Conservation (phyloP, 2,888 invertebrate species). For the Pheosia tremula region DNA sequence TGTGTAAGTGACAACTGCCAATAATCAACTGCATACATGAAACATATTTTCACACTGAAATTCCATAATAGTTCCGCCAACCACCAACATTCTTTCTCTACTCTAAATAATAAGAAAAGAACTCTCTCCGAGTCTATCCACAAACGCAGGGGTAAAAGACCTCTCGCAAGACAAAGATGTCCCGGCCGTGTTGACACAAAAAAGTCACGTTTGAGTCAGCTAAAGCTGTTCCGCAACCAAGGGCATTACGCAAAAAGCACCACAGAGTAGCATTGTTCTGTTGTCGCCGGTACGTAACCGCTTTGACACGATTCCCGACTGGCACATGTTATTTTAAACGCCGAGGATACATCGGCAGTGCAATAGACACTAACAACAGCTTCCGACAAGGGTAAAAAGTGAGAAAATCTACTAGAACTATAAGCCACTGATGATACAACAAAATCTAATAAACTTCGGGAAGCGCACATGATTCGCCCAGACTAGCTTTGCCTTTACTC, state of each 20-base stretch:
- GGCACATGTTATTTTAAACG: background rate
- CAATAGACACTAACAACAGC: too few relatives aligned
- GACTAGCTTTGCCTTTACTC: too few relatives aligned
- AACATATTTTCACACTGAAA: background rate
- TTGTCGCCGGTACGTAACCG: background rate
- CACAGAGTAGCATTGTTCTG: constrained; percentile 5
- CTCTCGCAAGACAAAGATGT: constrained; percentile 3
- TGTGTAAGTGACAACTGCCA: too few relatives aligned
- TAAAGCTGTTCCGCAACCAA: constrained; percentile 17
- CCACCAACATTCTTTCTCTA: too few relatives aligned
- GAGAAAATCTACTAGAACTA: too few relatives aligned
- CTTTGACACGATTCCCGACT: constrained; percentile 1
- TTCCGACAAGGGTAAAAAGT: too few relatives aligned
- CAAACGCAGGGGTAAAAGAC: background rate
- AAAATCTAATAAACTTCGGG: too few relatives aligned
- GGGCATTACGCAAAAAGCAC: constrained; percentile 6
- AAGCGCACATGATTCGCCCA: too few relatives aligned
- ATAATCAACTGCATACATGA: too few relatives aligned
- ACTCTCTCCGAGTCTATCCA: background rate
- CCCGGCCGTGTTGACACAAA: constrained; percentile 35
- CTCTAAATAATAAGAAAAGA: too few relatives aligned
- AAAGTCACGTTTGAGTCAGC: constrained; percentile 41
- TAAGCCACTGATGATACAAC: too few relatives aligned
- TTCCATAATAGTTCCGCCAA: background rate
- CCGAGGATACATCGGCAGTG: background rate